A percentile compares a stretch with the other conserved stretches of the same genome.
These are phyloP conservation scores for Pollimyrus isidori DNA, from an alignment of 2,113 vertebrate genomes.

Conservation along the genomic window DNA sequence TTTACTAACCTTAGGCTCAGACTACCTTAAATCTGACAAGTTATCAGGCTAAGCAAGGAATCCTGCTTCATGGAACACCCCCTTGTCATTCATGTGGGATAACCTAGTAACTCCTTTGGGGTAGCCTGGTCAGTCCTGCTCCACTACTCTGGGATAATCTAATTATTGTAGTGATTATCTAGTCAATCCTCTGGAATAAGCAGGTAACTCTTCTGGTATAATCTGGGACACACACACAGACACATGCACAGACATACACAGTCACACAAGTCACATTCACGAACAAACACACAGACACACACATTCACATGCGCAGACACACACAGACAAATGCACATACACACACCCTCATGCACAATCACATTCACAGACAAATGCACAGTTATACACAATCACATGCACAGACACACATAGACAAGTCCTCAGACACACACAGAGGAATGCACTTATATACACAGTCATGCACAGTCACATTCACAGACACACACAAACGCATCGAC, in stretches of 20 bases:
- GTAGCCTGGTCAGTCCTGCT: neutral
- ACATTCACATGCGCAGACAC: too few species aligned
- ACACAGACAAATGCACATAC: too few species aligned
- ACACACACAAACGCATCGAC: too few species aligned
- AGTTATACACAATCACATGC: too few species aligned
- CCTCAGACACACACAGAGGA: too few species aligned
- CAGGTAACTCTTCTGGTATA: neutral
- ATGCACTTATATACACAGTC: too few species aligned
- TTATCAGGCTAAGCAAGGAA: neutral
- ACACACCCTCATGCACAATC: neutral
- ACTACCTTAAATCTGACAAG: neutral
- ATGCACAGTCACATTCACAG: too few species aligned
- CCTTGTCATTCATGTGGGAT: neutral
- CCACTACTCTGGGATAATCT: neutral
- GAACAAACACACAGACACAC: too few species aligned
- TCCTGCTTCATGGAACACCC: neutral
- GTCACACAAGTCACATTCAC: neutral
- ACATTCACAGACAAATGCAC: too few species aligned
- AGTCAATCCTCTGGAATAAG: neutral
- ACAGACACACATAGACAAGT: too few species aligned
- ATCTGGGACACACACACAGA: neutral
- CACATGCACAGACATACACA: neutral
- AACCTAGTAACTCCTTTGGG: neutral
- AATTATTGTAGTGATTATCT: neutral
- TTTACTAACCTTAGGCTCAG: neutral